phyloP scores from a whole-genome alignment of 2,113 vertebrate genomes.

The Steatornis caripensis region DNA sequence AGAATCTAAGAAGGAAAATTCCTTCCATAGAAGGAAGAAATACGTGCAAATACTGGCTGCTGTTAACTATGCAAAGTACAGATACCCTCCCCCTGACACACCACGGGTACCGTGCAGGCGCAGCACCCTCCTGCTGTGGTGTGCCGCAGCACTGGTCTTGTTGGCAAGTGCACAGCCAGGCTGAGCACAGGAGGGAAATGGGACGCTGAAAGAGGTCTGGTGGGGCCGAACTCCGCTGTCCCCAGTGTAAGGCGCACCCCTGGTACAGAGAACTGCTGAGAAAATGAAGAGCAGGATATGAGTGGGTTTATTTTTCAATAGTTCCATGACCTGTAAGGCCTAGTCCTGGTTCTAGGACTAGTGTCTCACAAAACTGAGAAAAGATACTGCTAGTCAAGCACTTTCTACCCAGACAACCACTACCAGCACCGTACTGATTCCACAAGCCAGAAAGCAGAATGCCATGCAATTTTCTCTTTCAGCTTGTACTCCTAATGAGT shows the following conservation, averaged over 20 bases:
- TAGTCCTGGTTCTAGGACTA: background rate
- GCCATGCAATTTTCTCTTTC: background rate
- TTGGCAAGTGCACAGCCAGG: accelerated
- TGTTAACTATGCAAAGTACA: background rate
- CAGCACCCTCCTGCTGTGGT: background rate
- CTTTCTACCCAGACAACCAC: background rate
- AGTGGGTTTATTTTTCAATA: background rate
- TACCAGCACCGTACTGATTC: accelerated
- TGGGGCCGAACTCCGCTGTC: background rate
- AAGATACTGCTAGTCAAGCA: background rate
- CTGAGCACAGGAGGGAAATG: background rate
- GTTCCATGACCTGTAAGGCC: background rate
- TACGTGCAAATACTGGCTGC: background rate
- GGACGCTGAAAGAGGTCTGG: background rate
- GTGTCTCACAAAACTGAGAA: background rate
- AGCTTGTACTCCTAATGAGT: background rate
- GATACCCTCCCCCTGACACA: background rate
- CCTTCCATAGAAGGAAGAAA: background rate
- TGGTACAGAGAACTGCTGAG: background rate
- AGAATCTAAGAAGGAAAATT: no score
- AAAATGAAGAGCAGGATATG: background rate
- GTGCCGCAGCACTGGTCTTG: accelerated
- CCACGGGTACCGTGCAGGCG: accelerated
- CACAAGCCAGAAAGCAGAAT: background rate
- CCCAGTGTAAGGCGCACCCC: background rate